These are phyloP conservation scores for Papilio xuthus DNA, from an alignment of 1,140 invertebrate species.

Conservation along the genomic window DNA sequence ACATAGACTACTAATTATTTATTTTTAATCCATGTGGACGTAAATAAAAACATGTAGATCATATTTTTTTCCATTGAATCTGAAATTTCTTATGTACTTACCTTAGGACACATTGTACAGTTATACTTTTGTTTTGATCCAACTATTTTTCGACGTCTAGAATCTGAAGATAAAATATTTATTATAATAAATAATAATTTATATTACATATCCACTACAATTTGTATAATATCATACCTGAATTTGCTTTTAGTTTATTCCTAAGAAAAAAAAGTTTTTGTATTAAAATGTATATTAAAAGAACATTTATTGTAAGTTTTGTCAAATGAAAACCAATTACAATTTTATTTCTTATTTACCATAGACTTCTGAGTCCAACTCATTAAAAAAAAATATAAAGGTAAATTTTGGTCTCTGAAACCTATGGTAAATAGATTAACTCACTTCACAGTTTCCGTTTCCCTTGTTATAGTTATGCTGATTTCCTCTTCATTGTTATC, in stretches of 20 bases:
- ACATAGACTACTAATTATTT: too few species aligned
- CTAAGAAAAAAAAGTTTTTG: not conserved
- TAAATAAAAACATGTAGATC: not conserved
- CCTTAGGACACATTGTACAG: slow-evolving; percentile 47
- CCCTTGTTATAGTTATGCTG: not conserved
- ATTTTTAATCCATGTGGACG: too few species aligned
- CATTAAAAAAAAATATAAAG: too few species aligned
- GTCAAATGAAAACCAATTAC: too few species aligned
- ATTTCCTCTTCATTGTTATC: slow-evolving; percentile 1
- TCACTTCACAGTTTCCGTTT: not conserved
- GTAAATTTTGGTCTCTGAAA: too few species aligned
- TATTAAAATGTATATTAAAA: too few species aligned
- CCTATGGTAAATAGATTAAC: not conserved
- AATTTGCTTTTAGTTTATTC: not conserved
- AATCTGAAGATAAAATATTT: slow-evolving; percentile 24
- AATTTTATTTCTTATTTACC: too few species aligned
- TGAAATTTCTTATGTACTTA: slow-evolving; percentile 32
- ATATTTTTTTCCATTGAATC: not conserved
- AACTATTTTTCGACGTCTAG: slow-evolving; percentile 30
- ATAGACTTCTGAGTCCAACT: too few species aligned
- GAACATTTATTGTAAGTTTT: too few species aligned
- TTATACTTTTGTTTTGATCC: slow-evolving; percentile 36
- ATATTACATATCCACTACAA: not conserved
- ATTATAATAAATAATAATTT: slow-evolving; percentile 10
- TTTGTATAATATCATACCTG: not conserved